Conservation (phyloP, 2,113 vertebrate species). For the Mustela nigripes region DNA sequence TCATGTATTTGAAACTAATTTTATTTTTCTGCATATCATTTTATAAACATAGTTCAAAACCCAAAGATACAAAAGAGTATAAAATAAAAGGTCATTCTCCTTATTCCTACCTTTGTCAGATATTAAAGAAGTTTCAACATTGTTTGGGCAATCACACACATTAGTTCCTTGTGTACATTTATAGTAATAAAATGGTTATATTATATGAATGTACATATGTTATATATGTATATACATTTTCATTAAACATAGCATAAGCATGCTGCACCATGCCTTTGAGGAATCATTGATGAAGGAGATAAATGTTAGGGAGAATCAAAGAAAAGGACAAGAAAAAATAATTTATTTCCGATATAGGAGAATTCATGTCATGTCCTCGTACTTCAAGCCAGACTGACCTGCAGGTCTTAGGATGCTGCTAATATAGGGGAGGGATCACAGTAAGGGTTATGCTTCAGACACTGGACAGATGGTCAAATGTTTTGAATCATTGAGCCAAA, state of each 20-base stretch:
- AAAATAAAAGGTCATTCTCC: background rate
- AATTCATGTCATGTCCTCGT: background rate
- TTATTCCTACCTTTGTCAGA: background rate
- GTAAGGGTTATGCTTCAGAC: background rate
- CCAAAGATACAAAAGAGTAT: background rate
- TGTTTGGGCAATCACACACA: background rate
- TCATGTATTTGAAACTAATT: background rate
- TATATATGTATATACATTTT: background rate
- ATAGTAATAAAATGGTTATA: background rate
- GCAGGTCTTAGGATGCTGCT: too few relatives aligned
- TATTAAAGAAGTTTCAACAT: background rate
- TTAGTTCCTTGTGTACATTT: background rate
- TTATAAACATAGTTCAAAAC: background rate
- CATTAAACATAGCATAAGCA: background rate
- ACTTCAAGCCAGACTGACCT: background rate
- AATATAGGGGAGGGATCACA: too few relatives aligned
- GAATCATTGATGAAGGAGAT: background rate
- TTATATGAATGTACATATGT: background rate
- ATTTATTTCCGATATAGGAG: background rate
- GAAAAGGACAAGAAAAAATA: background rate
- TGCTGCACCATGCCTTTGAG: background rate
- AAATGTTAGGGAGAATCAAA: background rate
- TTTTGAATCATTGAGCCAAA: constrained; percentile 87
- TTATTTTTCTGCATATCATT: background rate
- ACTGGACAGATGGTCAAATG: background rate